Percentiles rank a stretch among this genome's conserved stretches.
These are phyloP conservation scores for Temnothorax longispinosus DNA, from an alignment of 1,140 invertebrate genomes.

Conservation along the genomic window DNA sequence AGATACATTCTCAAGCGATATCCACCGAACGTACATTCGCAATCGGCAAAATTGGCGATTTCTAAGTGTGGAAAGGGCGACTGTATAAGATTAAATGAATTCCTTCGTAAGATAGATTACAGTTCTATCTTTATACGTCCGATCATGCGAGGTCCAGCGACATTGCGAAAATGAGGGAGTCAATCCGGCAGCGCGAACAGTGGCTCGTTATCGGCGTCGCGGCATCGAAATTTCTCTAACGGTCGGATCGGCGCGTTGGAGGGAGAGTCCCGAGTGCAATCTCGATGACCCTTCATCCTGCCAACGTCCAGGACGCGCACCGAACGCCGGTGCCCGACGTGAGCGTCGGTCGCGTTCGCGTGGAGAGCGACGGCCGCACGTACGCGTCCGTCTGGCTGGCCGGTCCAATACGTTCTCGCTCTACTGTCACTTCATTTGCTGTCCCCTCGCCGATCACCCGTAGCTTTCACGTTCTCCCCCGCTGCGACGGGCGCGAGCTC, in stretches of 20 bases:
- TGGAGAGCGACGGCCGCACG: slow-evolving; percentile 27
- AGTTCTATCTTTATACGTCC: neutral
- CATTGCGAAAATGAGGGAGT: slow-evolving; percentile 38
- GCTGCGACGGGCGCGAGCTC: slow-evolving; percentile 43
- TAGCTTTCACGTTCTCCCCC: slow-evolving; percentile 43
- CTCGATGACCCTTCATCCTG: slow-evolving; percentile 67
- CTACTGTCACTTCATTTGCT: slow-evolving; percentile 58
- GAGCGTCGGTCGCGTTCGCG: slow-evolving; percentile 3
- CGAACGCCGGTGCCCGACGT: slow-evolving; percentile 36
- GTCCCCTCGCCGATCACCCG: slow-evolving; percentile 25
- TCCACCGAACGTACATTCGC: neutral
- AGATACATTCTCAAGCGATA: neutral
- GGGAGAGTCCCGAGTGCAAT: slow-evolving; percentile 42
- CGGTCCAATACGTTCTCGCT: slow-evolving; percentile 39
- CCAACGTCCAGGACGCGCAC: slow-evolving; percentile 59
- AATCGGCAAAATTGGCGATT: neutral
- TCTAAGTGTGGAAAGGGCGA: neutral
- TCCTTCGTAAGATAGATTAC: slow-evolving; percentile 8
- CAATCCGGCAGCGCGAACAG: slow-evolving; percentile 23
- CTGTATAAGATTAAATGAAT: neutral
- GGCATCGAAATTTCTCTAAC: slow-evolving; percentile 55
- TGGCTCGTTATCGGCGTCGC: slow-evolving; percentile 61
- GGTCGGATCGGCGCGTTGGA: slow-evolving; percentile 12
- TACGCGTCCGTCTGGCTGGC: slow-evolving; percentile 27
- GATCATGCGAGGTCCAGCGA: neutral